Evolutionary conservation across 1,140 invertebrate species (phyloP).

Genomic region (Colletes latitarsis): DNA sequence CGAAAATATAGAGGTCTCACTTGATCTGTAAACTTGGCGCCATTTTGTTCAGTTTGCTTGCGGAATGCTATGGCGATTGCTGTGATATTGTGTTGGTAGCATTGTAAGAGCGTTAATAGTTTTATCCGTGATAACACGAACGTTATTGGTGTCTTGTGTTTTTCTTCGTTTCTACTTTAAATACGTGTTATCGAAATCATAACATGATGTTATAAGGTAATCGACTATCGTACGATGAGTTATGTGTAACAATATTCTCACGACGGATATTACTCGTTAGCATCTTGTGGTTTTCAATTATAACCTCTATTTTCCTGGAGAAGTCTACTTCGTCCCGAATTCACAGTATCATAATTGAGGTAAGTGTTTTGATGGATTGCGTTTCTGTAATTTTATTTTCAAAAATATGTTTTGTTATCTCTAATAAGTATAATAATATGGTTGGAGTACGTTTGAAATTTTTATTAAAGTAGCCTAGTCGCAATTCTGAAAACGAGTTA

Average conservation of each 20-base stretch:
- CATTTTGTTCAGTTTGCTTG: background rate
- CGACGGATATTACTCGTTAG: background rate
- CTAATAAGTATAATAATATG: background rate
- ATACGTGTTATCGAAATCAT: background rate
- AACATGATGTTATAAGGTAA: background rate
- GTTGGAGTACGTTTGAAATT: background rate
- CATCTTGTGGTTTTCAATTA: background rate
- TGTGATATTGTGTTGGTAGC: no score
- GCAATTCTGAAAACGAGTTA: background rate
- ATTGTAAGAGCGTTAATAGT: background rate
- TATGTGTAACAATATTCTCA: background rate
- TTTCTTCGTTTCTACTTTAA: background rate
- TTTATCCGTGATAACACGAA: background rate
- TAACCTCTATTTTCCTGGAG: conserved; percentile 5
- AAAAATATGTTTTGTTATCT: no score
- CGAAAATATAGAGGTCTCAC: no score
- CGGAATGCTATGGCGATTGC: background rate
- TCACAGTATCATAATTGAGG: background rate
- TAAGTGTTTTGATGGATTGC: conserved; percentile 9
- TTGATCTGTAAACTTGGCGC: background rate
- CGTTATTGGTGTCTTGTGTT: background rate
- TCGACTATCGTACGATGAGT: background rate
- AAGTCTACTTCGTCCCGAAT: background rate
- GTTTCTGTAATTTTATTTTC: background rate
- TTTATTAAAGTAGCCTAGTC: background rate